These are phyloP conservation scores for Spizella passerina DNA, from an alignment of 2,797 vertebrate genomes.

Conservation along the genomic window DNA sequence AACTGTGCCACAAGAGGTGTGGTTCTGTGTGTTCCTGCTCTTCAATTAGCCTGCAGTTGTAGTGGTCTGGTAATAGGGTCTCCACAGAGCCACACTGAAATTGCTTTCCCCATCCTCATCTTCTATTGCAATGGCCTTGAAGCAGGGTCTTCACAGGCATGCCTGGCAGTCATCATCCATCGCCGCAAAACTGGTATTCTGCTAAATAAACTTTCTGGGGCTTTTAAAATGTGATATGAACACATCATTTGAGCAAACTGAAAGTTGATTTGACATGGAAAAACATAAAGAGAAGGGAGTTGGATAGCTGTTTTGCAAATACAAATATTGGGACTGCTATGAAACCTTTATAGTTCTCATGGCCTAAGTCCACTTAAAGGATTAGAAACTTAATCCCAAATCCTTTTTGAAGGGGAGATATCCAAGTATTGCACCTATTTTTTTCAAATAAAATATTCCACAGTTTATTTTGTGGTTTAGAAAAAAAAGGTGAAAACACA, in stretches of 20 bases:
- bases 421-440: not conserved
- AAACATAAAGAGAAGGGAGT: not conserved
- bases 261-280: not conserved
- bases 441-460: not conserved
- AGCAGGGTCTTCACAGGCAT: not conserved
- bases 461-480: not conserved
- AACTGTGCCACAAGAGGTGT: not conserved
- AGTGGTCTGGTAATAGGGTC: constrained; percentile 10
- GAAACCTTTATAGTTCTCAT: not conserved
- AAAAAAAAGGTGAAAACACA: not conserved
- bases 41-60: constrained; percentile 30
- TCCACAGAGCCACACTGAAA: constrained; percentile 8
- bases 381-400: not conserved
- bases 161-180: constrained; percentile 50
- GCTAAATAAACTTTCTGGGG: constrained; percentile 34
- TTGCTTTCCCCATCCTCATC: constrained; percentile 24
- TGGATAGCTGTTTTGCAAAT: not conserved
- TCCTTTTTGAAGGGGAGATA: not conserved
- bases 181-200: not conserved
- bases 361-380: not conserved
- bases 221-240: not conserved
- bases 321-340: not conserved
- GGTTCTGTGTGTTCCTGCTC: not conserved
- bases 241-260: not conserved
- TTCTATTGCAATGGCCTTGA: not conserved